Conservation (phyloP, 1,140 invertebrate genomes). For the Aphaenogaster ashmeadi region DNA sequence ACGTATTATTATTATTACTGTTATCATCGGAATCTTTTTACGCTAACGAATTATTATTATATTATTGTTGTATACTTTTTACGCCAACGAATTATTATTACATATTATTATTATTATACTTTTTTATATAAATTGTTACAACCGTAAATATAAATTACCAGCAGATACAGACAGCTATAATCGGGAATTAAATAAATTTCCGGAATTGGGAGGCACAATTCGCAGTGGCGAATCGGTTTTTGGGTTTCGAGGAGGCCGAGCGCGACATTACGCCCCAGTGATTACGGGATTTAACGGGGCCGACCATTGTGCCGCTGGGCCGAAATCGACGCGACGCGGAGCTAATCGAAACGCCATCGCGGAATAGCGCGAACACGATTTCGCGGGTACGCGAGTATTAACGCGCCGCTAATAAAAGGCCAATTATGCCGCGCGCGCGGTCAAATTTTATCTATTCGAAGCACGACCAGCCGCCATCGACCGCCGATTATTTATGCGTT, state of each 20-base stretch:
- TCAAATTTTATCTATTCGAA: constrained; percentile 29
- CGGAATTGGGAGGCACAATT: not conserved
- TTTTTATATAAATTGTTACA: not conserved
- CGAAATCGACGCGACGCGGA: constrained; percentile 8
- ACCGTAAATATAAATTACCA: not conserved
- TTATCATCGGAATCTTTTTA: not conserved
- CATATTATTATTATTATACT: not conserved
- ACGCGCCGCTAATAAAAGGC: constrained; percentile 48
- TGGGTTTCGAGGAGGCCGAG: constrained; percentile 1
- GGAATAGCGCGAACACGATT: constrained; percentile 15
- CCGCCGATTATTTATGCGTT: constrained; percentile 25
- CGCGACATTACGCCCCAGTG: constrained; percentile 16
- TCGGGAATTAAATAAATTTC: constrained; percentile 6
- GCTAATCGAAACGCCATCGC: constrained; percentile 33
- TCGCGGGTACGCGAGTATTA: constrained; percentile 17
- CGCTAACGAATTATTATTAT: not conserved
- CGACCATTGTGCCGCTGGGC: not conserved
- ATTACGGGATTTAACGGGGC: constrained; percentile 34
- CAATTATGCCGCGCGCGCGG: constrained; percentile 15
- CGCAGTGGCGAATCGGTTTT: constrained; percentile 4
- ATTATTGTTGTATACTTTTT: not conserved
- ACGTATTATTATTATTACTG: not conserved
- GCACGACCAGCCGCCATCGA: not conserved
- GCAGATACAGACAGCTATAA: not conserved
- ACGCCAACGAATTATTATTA: not conserved